phyloP scores from a whole-genome alignment of 92 coral and sea anemone species.

The Nematostella vectensis region DNA sequence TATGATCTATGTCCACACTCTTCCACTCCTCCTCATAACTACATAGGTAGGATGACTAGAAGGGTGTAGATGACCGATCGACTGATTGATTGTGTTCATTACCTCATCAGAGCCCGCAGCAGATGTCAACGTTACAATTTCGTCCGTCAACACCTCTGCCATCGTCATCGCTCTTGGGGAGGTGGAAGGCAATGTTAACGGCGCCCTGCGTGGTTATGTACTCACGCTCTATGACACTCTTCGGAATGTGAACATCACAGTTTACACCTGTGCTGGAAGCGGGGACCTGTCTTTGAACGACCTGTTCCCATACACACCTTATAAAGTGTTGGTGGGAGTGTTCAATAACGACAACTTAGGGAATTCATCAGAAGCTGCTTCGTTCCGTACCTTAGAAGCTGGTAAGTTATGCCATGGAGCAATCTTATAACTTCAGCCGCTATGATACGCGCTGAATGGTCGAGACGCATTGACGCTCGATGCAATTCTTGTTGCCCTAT shows the following conservation, averaged over 20 bases:
- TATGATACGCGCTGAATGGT: too few species aligned
- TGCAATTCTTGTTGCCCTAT: too few species aligned
- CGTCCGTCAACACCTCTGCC: too few species aligned
- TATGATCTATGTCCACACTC: background rate
- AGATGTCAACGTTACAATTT: too few species aligned
- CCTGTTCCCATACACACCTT: slow-evolving; percentile 12
- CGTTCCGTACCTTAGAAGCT: slow-evolving; percentile 19
- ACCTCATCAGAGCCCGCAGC: too few species aligned
- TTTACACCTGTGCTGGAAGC: slow-evolving; percentile 1
- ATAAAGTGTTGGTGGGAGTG: background rate
- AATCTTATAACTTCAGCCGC: too few species aligned
- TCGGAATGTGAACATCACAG: background rate
- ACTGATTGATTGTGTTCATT: too few species aligned
- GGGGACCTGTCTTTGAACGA: background rate
- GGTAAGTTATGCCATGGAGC: slow-evolving; percentile 1
- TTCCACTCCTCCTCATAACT: background rate
- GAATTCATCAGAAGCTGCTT: slow-evolving; percentile 1
- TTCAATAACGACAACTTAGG: slow-evolving; percentile 9
- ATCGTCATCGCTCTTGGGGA: too few species aligned
- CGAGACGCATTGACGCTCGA: too few species aligned
- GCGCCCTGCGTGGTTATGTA: slow-evolving; percentile 12
- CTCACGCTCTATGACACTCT: slow-evolving; percentile 5
- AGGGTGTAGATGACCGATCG: too few species aligned
- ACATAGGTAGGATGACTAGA: too few species aligned
- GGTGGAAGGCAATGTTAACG: slow-evolving; percentile 1